Evolutionary conservation across 2,797 vertebrate genomes (phyloP), one percentile per base, ranked within the genome.

Genomic region (Propithecus perrieri): DNA sequence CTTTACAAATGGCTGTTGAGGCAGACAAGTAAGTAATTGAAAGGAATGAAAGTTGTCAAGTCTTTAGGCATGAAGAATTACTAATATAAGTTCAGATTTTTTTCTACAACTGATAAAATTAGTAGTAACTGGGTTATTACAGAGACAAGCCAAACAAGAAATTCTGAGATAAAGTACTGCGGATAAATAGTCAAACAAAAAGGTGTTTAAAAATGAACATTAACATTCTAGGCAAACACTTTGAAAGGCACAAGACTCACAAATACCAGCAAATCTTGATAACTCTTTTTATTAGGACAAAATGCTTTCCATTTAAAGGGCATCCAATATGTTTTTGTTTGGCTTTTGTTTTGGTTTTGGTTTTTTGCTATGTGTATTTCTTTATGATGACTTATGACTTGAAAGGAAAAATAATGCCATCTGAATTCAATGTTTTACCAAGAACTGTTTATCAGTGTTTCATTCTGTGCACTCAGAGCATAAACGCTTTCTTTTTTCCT

Each of bases 401-500:
- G n/a, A 48, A 89, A 97, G 94, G 81, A 88, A 95, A 96, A 97
- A 95, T 24, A 96, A 98, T 33, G 79, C 18, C 96, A 91, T 97
- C 84, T 97, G 97, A 98, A 98, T 97, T 94, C 97, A 97, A 38
- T 97, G 94, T 98, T 98, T 97, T 98, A 92, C 80, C 94, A 96
- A 98, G 75, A 92, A 96, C 85, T 98, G 92, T 98, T 98, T 98
- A 98, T 98, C 98, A 97, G 87, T 33, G 74, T 97, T 98, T 97
- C 93, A 92, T 97, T 99, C 96, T 89, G 24, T 94, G 94, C 91
- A 95, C 96, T 98, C 94, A 89, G 92, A 98, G 94, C 97, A 97
- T 97, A 98, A 98, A 98, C 94, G 95, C 88, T 98, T 98, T 98
- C 94, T 97, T 98, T 98, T 98, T 98, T 98, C 98, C 98, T 1